Conservation (phyloP, 2,113 vertebrate genomes). For the Ammodytes dubius region DNA sequence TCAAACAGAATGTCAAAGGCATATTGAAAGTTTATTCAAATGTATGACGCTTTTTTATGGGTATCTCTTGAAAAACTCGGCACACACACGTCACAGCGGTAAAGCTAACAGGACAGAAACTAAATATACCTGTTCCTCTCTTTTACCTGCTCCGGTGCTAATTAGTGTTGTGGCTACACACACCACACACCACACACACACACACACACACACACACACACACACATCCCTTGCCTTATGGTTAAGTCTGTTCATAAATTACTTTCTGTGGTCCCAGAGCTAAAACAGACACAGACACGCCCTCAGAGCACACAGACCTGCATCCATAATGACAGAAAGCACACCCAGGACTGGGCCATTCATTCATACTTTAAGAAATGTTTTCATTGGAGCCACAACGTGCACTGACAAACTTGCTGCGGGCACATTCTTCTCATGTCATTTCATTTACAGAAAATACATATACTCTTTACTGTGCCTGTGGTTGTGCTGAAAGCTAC, state of each 20-base stretch:
- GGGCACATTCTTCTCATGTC: conserved; percentile 43
- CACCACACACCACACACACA: too few relatives aligned
- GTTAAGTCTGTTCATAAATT: conserved; percentile 17
- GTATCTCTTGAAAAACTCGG: background rate
- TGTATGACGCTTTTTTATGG: background rate
- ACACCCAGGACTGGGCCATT: conserved; percentile 31
- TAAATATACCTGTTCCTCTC: conserved; percentile 20
- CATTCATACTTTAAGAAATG: background rate
- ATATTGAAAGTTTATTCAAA: background rate
- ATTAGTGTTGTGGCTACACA: conserved; percentile 32
- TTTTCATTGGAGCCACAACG: conserved; percentile 8
- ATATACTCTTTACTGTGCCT: conserved; percentile 67
- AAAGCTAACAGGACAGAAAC: conserved; percentile 19
- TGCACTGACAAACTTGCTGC: background rate
- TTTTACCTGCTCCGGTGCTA: conserved; percentile 62
- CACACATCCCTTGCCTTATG: conserved; percentile 58
- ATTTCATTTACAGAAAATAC: conserved; percentile 42
- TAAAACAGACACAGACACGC: conserved; percentile 22
- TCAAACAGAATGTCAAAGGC: background rate
- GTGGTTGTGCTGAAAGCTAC: conserved; percentile 69
- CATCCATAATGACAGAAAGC: conserved; percentile 37
- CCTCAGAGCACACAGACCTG: conserved; percentile 49
- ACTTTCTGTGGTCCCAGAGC: conserved; percentile 16
- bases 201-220: too few relatives aligned
- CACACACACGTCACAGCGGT: conserved; percentile 15